phyloP scores from a whole-genome alignment of 2,888 invertebrate genomes.

The Abscondita cerata region DNA sequence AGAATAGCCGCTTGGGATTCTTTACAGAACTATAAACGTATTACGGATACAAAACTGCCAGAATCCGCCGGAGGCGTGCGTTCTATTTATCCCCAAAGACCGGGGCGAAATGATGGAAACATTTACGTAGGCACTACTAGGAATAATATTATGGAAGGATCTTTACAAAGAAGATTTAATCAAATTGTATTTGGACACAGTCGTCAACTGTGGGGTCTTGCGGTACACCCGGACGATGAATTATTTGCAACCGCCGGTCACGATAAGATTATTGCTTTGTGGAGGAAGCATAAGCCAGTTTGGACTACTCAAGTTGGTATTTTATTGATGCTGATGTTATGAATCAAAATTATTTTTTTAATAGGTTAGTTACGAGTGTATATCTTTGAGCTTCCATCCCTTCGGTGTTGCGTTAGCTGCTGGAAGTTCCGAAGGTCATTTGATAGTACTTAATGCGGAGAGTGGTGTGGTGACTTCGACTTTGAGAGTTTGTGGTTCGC shows the following conservation, averaged over 20 bases:
- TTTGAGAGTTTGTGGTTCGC: constrained; percentile 85
- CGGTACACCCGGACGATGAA: constrained; percentile 90
- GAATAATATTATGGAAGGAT: constrained; percentile 90
- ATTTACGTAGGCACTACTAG: constrained; percentile 90
- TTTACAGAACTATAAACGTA: constrained; percentile 86
- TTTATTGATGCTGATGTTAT: not conserved
- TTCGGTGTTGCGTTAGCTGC: constrained; percentile 86
- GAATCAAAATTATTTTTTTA: constrained; percentile 27
- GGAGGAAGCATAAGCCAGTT: constrained; percentile 87
- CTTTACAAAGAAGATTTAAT: constrained; percentile 86
- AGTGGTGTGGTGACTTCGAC: constrained; percentile 86
- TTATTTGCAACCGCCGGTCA: constrained; percentile 92
- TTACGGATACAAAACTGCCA: constrained; percentile 89
- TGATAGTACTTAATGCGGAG: constrained; percentile 85
- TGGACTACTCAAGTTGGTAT: constrained; percentile 82
- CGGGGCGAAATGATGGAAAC: constrained; percentile 87
- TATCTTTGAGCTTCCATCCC: constrained; percentile 86
- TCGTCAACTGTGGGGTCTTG: constrained; percentile 85
- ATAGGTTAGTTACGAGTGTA: constrained; percentile 85
- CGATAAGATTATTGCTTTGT: constrained; percentile 88
- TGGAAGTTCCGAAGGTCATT: constrained; percentile 89
- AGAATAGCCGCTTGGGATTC: constrained; percentile 94
- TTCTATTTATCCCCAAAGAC: constrained; percentile 87
- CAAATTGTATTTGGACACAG: constrained; percentile 90
- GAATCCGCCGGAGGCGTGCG: constrained; percentile 89